Evolutionary conservation across 2,888 invertebrate genomes (phyloP).

Genomic region (Nymphalis polychloros): DNA sequence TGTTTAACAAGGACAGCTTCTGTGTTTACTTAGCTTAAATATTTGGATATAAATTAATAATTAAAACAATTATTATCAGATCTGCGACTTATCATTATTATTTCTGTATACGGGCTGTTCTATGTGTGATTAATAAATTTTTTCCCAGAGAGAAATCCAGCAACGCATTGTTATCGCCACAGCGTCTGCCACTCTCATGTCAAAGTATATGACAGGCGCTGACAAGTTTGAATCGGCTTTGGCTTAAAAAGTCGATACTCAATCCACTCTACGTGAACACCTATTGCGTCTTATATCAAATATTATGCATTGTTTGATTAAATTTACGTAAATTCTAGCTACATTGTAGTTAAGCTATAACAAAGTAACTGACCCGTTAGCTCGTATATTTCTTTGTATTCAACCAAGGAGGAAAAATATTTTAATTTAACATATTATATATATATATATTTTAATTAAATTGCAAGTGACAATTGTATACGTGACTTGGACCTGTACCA

Average conservation of each 20-base stretch:
- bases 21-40: too few relatives aligned
- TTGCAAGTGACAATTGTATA: too few relatives aligned
- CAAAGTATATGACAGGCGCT: slow-evolving; percentile 61
- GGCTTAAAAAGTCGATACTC: slow-evolving; percentile 38
- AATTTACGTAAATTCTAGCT: too few relatives aligned
- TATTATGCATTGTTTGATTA: background rate
- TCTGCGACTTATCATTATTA: too few relatives aligned
- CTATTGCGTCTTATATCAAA: background rate
- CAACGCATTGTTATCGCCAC: slow-evolving; percentile 37
- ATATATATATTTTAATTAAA: background rate
- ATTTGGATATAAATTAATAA: too few relatives aligned
- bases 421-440: background rate
- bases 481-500: slow-evolving; percentile 26
- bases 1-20: too few relatives aligned
- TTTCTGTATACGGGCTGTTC: background rate
- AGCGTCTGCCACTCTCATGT: slow-evolving; percentile 67
- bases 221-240: slow-evolving; percentile 69
- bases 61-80: too few relatives aligned
- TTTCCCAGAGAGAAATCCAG: slow-evolving; percentile 33
- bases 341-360: too few relatives aligned
- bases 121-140: slow-evolving; percentile 31
- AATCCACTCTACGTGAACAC: slow-evolving; percentile 12
- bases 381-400: too few relatives aligned
- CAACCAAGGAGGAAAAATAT: too few relatives aligned
- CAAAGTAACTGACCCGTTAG: too few relatives aligned